Evolutionary conservation across 2,797 vertebrate genomes (phyloP).

Genomic region (Peromyscus aztecus): DNA sequence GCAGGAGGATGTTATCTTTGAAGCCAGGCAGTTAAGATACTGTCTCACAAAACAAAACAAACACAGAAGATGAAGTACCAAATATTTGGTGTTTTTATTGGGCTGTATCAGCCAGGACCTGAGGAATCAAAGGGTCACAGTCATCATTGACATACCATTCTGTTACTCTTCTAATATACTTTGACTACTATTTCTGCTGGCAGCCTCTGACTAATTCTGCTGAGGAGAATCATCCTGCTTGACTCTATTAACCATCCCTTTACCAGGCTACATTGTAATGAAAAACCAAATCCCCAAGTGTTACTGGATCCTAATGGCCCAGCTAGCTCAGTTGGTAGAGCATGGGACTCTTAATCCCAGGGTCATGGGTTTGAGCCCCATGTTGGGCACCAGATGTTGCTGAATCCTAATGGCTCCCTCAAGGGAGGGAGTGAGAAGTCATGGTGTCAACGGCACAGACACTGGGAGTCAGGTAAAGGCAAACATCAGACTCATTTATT

Average conservation of each 20-base stretch:
- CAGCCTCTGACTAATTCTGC: constrained; percentile 35
- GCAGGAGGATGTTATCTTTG: neutral
- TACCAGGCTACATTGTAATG: neutral
- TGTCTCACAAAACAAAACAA: neutral
- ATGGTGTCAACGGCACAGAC: no score
- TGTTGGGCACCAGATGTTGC: no score
- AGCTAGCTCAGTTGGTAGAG: no score
- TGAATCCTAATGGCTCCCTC: no score
- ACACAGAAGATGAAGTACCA: neutral
- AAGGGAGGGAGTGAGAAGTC: no score
- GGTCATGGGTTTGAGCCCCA: no score
- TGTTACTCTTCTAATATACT: neutral
- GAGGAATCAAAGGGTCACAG: neutral
- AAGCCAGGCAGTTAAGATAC: neutral
- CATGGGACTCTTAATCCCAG: no score
- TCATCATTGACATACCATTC: neutral
- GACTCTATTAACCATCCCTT: neutral
- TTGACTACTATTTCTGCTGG: neutral
- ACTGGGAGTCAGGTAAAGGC: no score
- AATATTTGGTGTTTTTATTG: neutral
- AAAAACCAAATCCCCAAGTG: neutral
- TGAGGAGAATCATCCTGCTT: neutral
- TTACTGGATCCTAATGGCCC: no score
- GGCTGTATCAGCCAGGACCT: neutral
- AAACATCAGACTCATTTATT: no score